Conservation (phyloP, 2,888 invertebrate genomes). For the Blastobasis lacticolella region DNA sequence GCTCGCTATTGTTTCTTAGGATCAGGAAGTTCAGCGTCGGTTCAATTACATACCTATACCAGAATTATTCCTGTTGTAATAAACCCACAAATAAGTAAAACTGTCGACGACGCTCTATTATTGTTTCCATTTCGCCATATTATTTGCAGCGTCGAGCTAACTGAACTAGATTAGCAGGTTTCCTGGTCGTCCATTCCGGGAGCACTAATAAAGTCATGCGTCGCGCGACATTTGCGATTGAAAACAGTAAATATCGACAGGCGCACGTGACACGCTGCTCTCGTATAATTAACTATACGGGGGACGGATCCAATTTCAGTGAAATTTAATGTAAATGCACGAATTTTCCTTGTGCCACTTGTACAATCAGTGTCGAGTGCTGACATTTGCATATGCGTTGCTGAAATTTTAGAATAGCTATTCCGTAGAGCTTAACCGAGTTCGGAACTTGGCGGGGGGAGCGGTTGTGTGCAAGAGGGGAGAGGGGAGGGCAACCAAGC, state of each 20-base stretch:
- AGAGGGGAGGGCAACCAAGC: constrained; percentile 5
- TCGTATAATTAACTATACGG: constrained; percentile 55
- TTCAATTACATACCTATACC: too few relatives aligned
- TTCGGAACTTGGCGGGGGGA: constrained; percentile 58
- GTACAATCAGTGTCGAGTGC: constrained; percentile 72
- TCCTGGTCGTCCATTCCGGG: background rate
- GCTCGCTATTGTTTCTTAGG: too few relatives aligned
- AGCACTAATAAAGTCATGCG: constrained; percentile 15
- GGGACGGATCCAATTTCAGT: constrained; percentile 62
- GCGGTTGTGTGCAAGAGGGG: constrained; percentile 17
- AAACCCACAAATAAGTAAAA: too few relatives aligned
- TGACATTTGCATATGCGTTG: constrained; percentile 72
- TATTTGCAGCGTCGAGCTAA: too few relatives aligned
- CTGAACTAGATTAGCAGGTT: background rate
- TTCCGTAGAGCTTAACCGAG: constrained; percentile 62
- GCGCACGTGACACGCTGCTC: constrained; percentile 51
- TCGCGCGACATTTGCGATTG: constrained; percentile 51
- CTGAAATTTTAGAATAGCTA: constrained; percentile 68
- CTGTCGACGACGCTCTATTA: too few relatives aligned
- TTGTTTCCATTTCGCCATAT: too few relatives aligned
- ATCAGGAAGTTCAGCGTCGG: too few relatives aligned
- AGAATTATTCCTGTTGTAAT: too few relatives aligned
- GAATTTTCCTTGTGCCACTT: constrained; percentile 69
- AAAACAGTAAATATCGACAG: constrained; percentile 62
- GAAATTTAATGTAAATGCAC: constrained; percentile 73